These are phyloP conservation scores for Loris lydekkerianus DNA, from an alignment of 2,797 vertebrate genomes.

Conservation along the genomic window DNA sequence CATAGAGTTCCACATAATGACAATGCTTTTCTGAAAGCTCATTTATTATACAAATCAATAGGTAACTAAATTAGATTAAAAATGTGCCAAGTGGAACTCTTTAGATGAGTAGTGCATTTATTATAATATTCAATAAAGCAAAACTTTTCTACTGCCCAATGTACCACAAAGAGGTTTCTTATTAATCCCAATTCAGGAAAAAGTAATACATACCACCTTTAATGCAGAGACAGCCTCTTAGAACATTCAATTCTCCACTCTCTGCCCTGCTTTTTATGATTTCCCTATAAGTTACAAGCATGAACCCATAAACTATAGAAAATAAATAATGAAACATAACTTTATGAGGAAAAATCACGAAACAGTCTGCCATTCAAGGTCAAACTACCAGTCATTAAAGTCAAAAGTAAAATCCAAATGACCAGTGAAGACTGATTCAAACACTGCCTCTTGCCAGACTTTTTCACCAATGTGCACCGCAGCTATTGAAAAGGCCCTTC, in stretches of 20 bases:
- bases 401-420: constrained; percentile 63
- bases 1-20: background rate
- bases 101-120: constrained; percentile 4
- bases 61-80: constrained; percentile 17
- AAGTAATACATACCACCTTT: constrained; percentile 39
- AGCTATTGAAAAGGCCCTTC: constrained; percentile 58
- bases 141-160: background rate
- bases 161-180: constrained; percentile 10
- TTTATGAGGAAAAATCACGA: constrained; percentile 62
- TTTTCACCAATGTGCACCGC: constrained; percentile 23
- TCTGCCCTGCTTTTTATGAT: constrained; percentile 23
- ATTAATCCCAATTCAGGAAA: constrained; percentile 58
- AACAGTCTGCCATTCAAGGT: constrained; percentile 27
- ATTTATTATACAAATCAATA: background rate
- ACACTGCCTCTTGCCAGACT: constrained; percentile 32
- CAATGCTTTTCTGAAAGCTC: constrained; percentile 6
- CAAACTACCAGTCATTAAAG: constrained; percentile 57
- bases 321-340: constrained; percentile 59
- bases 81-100: constrained; percentile 6
- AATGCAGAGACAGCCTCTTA: constrained; percentile 23
- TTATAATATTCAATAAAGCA: background rate
- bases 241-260: constrained; percentile 19
- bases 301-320: constrained; percentile 53
- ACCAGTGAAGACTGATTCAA: constrained; percentile 42
- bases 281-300: constrained; percentile 37